These are phyloP conservation scores for Tiliacea aurago DNA, from an alignment of 2,888 invertebrate genomes.

Conservation along the genomic window DNA sequence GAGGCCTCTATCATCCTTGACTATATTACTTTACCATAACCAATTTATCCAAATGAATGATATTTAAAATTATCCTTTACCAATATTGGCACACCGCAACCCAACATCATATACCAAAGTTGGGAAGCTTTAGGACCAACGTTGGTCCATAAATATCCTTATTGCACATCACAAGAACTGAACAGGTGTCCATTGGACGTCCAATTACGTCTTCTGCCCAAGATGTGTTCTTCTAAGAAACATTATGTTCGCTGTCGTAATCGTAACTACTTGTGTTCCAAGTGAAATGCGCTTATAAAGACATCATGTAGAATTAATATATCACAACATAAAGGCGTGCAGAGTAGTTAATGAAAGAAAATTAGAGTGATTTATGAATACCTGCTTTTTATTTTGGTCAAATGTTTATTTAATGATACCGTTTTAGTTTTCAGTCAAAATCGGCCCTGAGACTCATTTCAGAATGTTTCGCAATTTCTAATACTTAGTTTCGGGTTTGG, in stretches of 20 bases:
- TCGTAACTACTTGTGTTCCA: slow-evolving; percentile 31
- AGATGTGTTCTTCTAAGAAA: slow-evolving; percentile 52
- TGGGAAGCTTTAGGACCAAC: slow-evolving; percentile 5
- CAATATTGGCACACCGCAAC: neutral
- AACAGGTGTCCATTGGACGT: slow-evolving; percentile 54
- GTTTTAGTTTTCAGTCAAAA: no score
- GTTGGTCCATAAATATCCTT: slow-evolving; percentile 12
- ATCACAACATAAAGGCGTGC: neutral
- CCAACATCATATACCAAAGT: neutral
- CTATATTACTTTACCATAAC: neutral
- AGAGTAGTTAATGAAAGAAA: slow-evolving; percentile 14
- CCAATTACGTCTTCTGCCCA: slow-evolving; percentile 51
- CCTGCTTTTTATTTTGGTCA: no score
- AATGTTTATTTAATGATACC: no score
- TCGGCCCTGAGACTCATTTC: no score
- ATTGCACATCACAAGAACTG: slow-evolving; percentile 29
- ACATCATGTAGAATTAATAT: slow-evolving; percentile 33
- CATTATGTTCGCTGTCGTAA: slow-evolving; percentile 49
- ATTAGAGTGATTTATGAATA: slow-evolving; percentile 6
- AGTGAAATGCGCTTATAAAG: slow-evolving; percentile 50
- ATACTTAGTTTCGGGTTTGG: no score
- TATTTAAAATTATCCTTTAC: neutral
- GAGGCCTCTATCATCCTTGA: neutral
- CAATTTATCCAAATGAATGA: neutral
- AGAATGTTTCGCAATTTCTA: no score